A percentile compares a stretch with the other conserved stretches of the same genome.
Evolutionary conservation across 1,140 invertebrate genomes (phyloP).

Genomic region (Sarcophaga bullata): DNA sequence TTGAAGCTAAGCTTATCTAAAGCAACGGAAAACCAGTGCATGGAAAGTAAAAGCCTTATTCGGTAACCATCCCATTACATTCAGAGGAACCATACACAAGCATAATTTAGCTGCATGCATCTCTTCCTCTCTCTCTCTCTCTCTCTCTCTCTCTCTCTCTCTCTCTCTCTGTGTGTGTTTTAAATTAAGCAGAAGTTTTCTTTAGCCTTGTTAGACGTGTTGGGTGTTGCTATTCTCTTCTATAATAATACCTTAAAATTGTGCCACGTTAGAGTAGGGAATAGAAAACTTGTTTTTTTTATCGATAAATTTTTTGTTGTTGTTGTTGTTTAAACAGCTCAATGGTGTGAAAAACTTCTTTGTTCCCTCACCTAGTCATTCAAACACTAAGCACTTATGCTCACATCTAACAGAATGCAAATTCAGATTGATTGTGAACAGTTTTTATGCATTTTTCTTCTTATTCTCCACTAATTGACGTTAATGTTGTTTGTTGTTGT

Average conservation of each 20-base stretch:
- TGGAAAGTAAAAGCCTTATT: no score
- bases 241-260: background rate
- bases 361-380: background rate
- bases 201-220: background rate
- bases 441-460: background rate
- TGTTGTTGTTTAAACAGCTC: background rate
- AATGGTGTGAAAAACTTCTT: slow-evolving; percentile 26
- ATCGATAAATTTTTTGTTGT: background rate
- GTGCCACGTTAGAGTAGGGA: background rate
- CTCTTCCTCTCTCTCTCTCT: no score
- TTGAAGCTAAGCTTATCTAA: no score
- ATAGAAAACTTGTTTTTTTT: background rate
- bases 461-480: background rate
- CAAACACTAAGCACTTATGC: no score
- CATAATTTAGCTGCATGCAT: no score
- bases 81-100: no score
- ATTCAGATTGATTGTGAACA: no score
- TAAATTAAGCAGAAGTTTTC: background rate
- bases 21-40: no score
- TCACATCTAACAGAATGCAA: background rate
- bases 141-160: no score
- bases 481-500: background rate
- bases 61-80: no score
- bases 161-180: no score
- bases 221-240: slow-evolving; percentile 8